Base-by-base conservation (phyloP, 2,797 vertebrate species). In the Trachops cirrhosus region DNA sequence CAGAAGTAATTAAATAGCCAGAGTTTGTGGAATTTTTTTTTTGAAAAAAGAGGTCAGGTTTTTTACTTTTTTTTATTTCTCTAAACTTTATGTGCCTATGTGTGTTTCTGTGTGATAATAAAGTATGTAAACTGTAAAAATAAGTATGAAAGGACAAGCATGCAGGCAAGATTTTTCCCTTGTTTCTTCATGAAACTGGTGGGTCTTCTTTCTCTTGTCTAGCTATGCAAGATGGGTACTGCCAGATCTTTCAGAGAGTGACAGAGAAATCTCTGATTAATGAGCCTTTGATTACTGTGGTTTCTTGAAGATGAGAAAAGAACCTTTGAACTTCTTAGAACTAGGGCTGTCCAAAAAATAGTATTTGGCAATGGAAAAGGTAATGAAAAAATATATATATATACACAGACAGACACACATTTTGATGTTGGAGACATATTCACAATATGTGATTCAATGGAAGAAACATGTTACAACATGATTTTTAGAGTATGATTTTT, bases 301-400 rank as follows among this genome's bases (percentile, higher is more conserved):
- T 75, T 94, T 95, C 70, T 95, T 94, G 89, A 95, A 95, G 86
- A 71, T 4, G 50, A 64, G n/a, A 71, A 94, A 92, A 96, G 34
- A 85, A 68, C n/a, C 0, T 64, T 91, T 94, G 52, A 54, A 44
- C 41, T 83, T 96, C 57, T 89, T 70, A 86, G 74, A 96, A 89
- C 9, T 32, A 77, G 48, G 92, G 21, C 44, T 94, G 9, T 71
- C 82, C 24, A 46, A 93, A 87, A 48, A 89, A 50, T 89, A 83
- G 91, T 82, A 70, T 83, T 84, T 89, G 54, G 32, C 89, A 93
- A 21, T 52, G 29, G 39, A 83, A 82, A 79, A 59, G 54, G 93
- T 93, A 62, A 18, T 91, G 64, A 54, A 21, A 86, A 67, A 46
- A 24, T 34, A 4, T 22, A 46, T 82, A 10, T 24, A 11, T 24